Evolutionary conservation across 2,888 invertebrate species (phyloP).

Genomic region (Aporophyla nigra): DNA sequence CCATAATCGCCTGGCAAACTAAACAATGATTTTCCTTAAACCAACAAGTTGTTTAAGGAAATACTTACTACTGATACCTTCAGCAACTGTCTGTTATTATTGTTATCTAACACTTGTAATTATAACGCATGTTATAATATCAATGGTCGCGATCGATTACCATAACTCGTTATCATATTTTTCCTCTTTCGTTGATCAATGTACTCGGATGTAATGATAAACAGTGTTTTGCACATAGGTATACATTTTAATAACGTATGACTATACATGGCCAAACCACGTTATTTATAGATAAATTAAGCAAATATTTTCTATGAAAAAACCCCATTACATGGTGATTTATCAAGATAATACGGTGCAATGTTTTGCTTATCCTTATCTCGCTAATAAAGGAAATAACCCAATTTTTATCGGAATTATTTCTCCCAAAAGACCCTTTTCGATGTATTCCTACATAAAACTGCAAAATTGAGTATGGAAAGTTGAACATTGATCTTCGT

Average conservation of each 20-base stretch:
- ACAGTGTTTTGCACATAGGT: constrained; percentile 3
- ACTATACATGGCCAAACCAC: background rate
- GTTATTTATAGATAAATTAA: constrained; percentile 25
- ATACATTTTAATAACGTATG: constrained; percentile 13
- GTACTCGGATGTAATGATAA: constrained; percentile 18
- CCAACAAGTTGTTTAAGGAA: background rate
- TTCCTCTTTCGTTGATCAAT: constrained; percentile 22
- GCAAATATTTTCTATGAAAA: constrained; percentile 53
- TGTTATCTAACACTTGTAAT: constrained; percentile 34
- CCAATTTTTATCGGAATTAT: constrained; percentile 8
- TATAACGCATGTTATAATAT: constrained; percentile 18
- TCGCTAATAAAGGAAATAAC: constrained; percentile 30
- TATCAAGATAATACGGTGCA: constrained; percentile 40
- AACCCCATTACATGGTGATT: constrained; percentile 38
- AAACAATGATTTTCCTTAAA: constrained; percentile 29
- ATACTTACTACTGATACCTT: constrained; percentile 16
- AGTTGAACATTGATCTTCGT: background rate
- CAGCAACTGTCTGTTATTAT: constrained; percentile 16
- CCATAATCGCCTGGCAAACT: constrained; percentile 12
- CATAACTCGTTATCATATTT: constrained; percentile 25
- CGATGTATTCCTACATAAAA: background rate
- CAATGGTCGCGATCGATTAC: constrained; percentile 29
- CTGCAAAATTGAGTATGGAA: background rate
- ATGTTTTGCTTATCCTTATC: constrained; percentile 24
- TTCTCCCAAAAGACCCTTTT: too few relatives aligned